Evolutionary conservation across 2,113 vertebrate species (phyloP).

Genomic region (Cricetomys ansorgei): DNA sequence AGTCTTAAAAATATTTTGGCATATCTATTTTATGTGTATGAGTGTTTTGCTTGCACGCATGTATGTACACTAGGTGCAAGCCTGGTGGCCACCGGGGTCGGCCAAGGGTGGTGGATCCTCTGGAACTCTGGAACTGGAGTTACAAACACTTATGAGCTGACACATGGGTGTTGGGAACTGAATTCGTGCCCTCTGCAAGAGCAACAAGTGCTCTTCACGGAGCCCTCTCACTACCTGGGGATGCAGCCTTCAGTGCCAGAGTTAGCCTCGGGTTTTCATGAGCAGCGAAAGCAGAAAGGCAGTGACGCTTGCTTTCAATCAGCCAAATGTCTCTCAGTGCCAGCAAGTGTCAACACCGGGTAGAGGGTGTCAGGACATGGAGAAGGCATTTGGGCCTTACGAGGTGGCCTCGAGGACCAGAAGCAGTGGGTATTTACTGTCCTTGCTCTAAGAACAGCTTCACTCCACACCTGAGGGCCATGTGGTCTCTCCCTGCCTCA

Average conservation of each 20-base stretch:
- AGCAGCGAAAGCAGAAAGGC: not conserved
- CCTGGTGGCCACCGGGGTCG: not conserved
- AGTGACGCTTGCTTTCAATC: fast-evolving
- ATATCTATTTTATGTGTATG: not conserved
- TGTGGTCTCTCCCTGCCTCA: not conserved
- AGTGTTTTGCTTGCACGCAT: not conserved
- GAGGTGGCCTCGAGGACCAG: not conserved
- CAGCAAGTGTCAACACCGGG: fast-evolving
- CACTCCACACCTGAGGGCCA: fast-evolving
- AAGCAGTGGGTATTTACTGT: not conserved
- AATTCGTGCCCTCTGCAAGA: not conserved
- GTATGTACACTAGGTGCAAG: not conserved
- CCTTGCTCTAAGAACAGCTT: not conserved
- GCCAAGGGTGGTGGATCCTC: not conserved
- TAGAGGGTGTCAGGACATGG: fast-evolving
- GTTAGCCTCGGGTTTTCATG: not conserved
- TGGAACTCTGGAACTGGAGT: not conserved
- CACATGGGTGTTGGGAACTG: not conserved
- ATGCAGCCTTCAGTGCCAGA: not conserved
- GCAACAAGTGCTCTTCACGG: not conserved
- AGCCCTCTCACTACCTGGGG: not conserved
- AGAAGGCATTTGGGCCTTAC: not conserved
- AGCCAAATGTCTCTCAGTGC: fast-evolving
- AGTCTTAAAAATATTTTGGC: not conserved
- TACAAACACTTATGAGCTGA: not conserved